phyloP scores from a whole-genome alignment of 2,888 invertebrate species.

The Caenorhabditis zanzibari region DNA sequence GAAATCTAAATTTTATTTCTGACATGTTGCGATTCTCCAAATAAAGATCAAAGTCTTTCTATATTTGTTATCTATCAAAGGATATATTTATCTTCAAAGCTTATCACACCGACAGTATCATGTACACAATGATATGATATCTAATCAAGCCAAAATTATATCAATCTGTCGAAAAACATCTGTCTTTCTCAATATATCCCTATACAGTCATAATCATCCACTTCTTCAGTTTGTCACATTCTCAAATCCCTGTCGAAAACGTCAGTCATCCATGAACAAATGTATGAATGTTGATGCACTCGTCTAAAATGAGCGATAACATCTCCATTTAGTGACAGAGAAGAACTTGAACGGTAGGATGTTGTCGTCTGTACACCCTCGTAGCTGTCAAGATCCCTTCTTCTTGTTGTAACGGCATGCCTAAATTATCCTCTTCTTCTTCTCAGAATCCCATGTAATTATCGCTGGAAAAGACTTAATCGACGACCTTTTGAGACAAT shows the following conservation, averaged over 20 bases:
- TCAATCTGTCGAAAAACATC: constrained; percentile 16
- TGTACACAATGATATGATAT: background rate
- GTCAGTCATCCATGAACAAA: constrained; percentile 50
- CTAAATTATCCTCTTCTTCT: constrained; percentile 1
- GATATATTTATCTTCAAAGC: background rate
- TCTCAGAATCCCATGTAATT: constrained; percentile 48
- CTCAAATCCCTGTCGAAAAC: constrained; percentile 26
- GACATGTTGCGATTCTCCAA: too few relatives aligned
- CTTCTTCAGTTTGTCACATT: constrained; percentile 13
- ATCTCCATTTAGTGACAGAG: constrained; percentile 38
- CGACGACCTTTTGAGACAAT: constrained; percentile 54
- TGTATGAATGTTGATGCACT: constrained; percentile 30
- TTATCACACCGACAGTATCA: background rate
- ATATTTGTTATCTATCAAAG: background rate
- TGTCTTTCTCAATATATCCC: background rate
- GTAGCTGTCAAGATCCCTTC: constrained; percentile 37
- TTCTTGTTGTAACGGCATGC: constrained; percentile 23
- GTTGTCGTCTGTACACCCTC: constrained; percentile 34
- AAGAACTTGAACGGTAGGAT: constrained; percentile 51
- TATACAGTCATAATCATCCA: background rate
- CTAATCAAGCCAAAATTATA: constrained; percentile 2
- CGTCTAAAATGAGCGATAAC: constrained; percentile 40
- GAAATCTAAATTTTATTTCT: too few relatives aligned
- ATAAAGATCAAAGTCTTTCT: too few relatives aligned
- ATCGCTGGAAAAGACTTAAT: constrained; percentile 20